Evolutionary conservation across 2,113 vertebrate genomes (phyloP), one percentile per base, ranked within the genome.

Genomic region (Sceloporus tristichus): DNA sequence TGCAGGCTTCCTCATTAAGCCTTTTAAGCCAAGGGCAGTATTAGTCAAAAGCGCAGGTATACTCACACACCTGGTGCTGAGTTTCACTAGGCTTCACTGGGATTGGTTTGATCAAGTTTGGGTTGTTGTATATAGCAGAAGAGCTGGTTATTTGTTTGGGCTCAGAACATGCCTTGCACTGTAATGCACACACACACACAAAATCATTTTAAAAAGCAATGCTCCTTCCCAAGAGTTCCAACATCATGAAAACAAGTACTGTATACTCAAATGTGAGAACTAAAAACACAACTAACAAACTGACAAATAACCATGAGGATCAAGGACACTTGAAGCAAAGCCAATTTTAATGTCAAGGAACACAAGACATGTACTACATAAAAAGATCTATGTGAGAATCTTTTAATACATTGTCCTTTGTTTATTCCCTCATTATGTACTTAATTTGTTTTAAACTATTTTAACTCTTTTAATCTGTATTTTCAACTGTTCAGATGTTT

Each of bases 61-160:
- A 85, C 5, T 6, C 0, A 0, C 38, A 70, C 93, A 98, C 97
- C 97, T 95, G 96, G 0, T 96, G 95, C 77, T 95, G 95, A 9
- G 82, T 93, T 70, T 97, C 96, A 34, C 90, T 96, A 0, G 98
- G 98, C 93, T 99, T 99, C 88, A 99, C 98, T 18, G 98, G 98
- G 82, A 99, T 98, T 5, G 98, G 98, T 91, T 99, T 99, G 95
- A 99, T 98, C 56, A 99, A 96, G 95, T 98, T 98, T 81, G 98
- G 98, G 94, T 98, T 99, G 95, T 95, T 97, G 74, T 95, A 97
- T 82, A 99, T 97, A 83, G 97, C 97, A 76, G 97, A 98, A 29
- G 97, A 98, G 79, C 97, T 98, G 77, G 97, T 97, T n/a, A 99
- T 99, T 94, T 98, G 98, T 95, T 99, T 99, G 80, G 98, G 98